Percentiles rank a stretch among this genome's conserved stretches.
These are phyloP conservation scores for Enteromius mattozi DNA, from an alignment of 2,797 vertebrate species.

Conservation along the genomic window DNA sequence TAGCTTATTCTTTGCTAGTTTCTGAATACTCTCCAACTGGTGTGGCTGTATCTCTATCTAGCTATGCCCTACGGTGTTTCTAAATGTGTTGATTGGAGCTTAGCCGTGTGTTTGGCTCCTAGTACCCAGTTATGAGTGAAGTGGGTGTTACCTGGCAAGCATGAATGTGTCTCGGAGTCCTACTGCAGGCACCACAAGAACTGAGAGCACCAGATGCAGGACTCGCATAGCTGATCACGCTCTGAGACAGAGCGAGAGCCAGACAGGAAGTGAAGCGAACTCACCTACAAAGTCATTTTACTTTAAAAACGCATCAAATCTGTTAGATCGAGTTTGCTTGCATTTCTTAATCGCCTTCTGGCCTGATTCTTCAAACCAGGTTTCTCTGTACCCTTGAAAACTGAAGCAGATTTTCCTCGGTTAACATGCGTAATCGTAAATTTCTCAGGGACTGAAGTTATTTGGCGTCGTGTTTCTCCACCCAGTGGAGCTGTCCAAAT, in stretches of 20 bases:
- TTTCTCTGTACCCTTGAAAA: conserved; percentile 28
- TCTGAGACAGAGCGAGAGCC: conserved; percentile 11
- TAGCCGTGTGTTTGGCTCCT: conserved; percentile 39
- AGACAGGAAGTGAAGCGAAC: conserved; percentile 1
- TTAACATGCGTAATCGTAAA: conserved; percentile 40
- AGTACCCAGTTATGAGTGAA: conserved; percentile 38
- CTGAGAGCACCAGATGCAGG: conserved; percentile 44
- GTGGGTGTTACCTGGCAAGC: conserved; percentile 52
- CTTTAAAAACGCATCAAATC: conserved; percentile 28
- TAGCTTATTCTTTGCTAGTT: conserved; percentile 3
- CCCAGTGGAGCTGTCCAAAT: conserved; percentile 46
- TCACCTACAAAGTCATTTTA: conserved; percentile 42
- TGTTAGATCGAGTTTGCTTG: conserved; percentile 16
- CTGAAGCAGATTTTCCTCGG: conserved; percentile 11
- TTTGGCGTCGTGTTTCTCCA: conserved; percentile 41
- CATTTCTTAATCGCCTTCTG: conserved; percentile 22
- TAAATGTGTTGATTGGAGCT: conserved; percentile 45
- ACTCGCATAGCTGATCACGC: conserved; percentile 47
- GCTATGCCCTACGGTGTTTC: conserved; percentile 40
- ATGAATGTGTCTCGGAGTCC: conserved; percentile 27
- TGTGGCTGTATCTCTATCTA: conserved; percentile 19
- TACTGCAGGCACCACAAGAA: conserved; percentile 21
- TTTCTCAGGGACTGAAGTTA: conserved; percentile 42
- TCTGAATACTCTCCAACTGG: conserved; percentile 2
- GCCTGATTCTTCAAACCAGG: conserved; percentile 34